These are phyloP conservation scores for Papilio demoleus DNA, from an alignment of 2,888 invertebrate species.

Conservation along the genomic window DNA sequence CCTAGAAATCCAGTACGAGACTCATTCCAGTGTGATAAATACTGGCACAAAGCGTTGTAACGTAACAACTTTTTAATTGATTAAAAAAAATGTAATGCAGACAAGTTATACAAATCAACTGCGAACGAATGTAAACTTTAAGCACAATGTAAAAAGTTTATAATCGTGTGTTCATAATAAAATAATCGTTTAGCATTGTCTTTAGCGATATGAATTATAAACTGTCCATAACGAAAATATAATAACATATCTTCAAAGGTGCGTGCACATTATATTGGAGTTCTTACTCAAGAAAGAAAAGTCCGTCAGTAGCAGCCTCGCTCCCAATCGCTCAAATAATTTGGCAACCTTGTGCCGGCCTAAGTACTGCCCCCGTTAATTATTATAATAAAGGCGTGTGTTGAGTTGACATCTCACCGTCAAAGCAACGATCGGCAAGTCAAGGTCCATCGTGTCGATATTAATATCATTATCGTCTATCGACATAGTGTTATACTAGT, in stretches of 20 bases:
- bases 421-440: slow-evolving; percentile 46
- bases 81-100: slow-evolving; percentile 29
- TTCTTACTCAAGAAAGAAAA: slow-evolving; percentile 67
- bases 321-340: slow-evolving; percentile 74
- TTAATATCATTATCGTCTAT: slow-evolving; percentile 18
- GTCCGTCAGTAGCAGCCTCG: slow-evolving; percentile 63
- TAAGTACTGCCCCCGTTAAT: slow-evolving; percentile 72
- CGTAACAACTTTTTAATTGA: slow-evolving; percentile 33
- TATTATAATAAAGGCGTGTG: slow-evolving; percentile 69
- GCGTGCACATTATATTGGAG: slow-evolving; percentile 56
- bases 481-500: background rate
- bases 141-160: background rate
- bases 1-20: slow-evolving; percentile 35
- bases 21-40: slow-evolving; percentile 33
- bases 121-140: slow-evolving; percentile 1
- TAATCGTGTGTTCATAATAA: background rate
- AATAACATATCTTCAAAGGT: slow-evolving; percentile 68
- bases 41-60: slow-evolving; percentile 18
- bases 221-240: slow-evolving; percentile 73
- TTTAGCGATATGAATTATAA: slow-evolving; percentile 37
- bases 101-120: slow-evolving; percentile 21
- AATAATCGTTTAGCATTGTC: slow-evolving; percentile 34
- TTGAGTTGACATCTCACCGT: slow-evolving; percentile 65
- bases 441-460: slow-evolving; percentile 29
- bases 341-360: slow-evolving; percentile 70